Conservation (phyloP, 2,888 invertebrate genomes). For the Bombylius discolor region DNA sequence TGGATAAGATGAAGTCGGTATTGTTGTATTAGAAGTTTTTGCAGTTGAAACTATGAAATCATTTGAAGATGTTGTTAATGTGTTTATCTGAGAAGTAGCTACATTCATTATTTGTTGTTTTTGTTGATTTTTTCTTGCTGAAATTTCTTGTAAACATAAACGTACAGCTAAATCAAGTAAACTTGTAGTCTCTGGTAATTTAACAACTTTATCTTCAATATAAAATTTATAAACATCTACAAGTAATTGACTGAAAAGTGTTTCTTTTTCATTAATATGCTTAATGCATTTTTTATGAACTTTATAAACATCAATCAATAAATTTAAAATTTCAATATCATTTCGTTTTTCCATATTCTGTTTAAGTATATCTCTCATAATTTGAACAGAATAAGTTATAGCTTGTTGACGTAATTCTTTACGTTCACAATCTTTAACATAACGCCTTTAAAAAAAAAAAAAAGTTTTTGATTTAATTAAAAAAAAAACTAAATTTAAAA, state of each 20-base stretch:
- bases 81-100: not conserved
- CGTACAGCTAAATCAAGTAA: slow-evolving; percentile 55
- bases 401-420: slow-evolving; percentile 70
- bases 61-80: not conserved
- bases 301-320: slow-evolving; percentile 48
- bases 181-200: slow-evolving; percentile 46
- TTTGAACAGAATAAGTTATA: slow-evolving; percentile 56
- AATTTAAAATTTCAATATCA: slow-evolving; percentile 39
- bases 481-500: not conserved
- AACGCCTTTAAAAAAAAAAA: slow-evolving; percentile 44
- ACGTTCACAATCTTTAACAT: slow-evolving; percentile 73
- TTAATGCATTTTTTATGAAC: slow-evolving; percentile 57
- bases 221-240: slow-evolving; percentile 58
- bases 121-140: slow-evolving; percentile 44
- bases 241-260: slow-evolving; percentile 48
- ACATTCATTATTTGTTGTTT: slow-evolving; percentile 17
- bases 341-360: slow-evolving; percentile 41
- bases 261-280: slow-evolving; percentile 39
- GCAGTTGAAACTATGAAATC: not conserved
- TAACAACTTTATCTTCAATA: slow-evolving; percentile 42
- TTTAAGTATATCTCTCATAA: slow-evolving; percentile 50
- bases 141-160: slow-evolving; percentile 51
- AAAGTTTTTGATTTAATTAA: not conserved
- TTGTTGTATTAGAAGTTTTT: not conserved
- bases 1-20: not conserved